Conservation (phyloP, 2,113 vertebrate species). For the Actenoides lindsayi region DNA sequence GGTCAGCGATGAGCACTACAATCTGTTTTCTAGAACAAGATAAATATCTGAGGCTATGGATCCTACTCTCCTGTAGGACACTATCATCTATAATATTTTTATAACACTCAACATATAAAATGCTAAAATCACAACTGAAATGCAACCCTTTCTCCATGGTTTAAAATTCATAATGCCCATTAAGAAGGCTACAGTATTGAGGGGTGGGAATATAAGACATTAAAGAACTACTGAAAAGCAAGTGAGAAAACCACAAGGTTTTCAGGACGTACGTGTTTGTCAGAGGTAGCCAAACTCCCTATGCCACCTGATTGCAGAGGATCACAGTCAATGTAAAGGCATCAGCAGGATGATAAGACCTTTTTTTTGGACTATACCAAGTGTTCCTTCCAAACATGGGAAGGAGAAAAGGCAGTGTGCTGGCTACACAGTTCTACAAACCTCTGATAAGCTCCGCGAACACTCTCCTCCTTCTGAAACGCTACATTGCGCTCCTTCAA, state of each 20-base stretch:
- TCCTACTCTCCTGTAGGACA: background rate
- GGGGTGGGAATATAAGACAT: background rate
- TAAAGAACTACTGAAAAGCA: background rate
- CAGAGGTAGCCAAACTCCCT: background rate
- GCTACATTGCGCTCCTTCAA: background rate
- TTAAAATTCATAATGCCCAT: background rate
- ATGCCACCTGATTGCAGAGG: background rate
- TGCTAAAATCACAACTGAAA: background rate
- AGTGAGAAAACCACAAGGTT: background rate
- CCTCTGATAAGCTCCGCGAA: background rate
- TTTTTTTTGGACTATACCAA: background rate
- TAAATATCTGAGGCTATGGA: background rate
- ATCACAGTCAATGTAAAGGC: background rate
- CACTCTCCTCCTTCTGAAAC: background rate
- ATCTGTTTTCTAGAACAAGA: background rate
- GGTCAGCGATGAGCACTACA: background rate
- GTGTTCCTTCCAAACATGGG: constrained; percentile 26
- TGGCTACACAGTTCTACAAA: background rate
- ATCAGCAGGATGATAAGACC: background rate
- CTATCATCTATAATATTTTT: background rate
- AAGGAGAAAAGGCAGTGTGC: background rate
- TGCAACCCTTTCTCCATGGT: background rate
- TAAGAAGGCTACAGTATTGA: background rate
- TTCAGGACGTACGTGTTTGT: background rate
- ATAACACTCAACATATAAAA: background rate